Evolutionary conservation across 2,113 vertebrate species (phyloP), one percentile per base, ranked within the genome.

Genomic region (Nestor notabilis): DNA sequence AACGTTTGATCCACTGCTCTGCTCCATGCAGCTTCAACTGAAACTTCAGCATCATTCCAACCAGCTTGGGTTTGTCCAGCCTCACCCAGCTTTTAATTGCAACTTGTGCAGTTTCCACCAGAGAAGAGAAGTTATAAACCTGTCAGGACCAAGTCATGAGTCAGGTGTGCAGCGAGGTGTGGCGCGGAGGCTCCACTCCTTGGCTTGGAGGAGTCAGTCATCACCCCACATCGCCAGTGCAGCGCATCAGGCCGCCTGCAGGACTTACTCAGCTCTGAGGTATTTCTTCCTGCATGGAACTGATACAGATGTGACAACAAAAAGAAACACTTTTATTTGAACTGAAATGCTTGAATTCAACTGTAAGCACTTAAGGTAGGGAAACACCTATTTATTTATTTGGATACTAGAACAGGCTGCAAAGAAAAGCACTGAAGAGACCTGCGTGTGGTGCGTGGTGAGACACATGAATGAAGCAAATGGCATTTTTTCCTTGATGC

Each of bases 1-100:
- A 37, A 2, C 17, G 74, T 43, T 66, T 28, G 64, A 9, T 85
- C 41, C 33, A 72, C 82, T 83, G 83, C 87, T 94, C 72, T 2
- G 0, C 63, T 85, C 87, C 16, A 3, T 68, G 82, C 76, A 43
- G 0, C 58, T 65, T 83, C 85, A 75, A 24, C 49, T 35, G 33
- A 41, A 89, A 69, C 66, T 70, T 52, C 31, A 21, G 55, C 81
- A 37, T 43, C 69, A 74, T 58, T 92, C 93, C 90, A 71, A 88
- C 43, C 68, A 8, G 49, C 82, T 25, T 4, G 93, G 96, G 91
- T 95, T 96, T 83, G 91, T 71, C 89, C 55, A 50, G 93, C 94
- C 95, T 93, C 95, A 41, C 95, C 95, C 94, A 93, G 64, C 4
- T 83, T 75, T 93, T 95, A 97, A 90, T 89, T 97, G 87, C 58